phyloP scores from a whole-genome alignment of 2,888 invertebrate species.

The Boloria euphrosyne region DNA sequence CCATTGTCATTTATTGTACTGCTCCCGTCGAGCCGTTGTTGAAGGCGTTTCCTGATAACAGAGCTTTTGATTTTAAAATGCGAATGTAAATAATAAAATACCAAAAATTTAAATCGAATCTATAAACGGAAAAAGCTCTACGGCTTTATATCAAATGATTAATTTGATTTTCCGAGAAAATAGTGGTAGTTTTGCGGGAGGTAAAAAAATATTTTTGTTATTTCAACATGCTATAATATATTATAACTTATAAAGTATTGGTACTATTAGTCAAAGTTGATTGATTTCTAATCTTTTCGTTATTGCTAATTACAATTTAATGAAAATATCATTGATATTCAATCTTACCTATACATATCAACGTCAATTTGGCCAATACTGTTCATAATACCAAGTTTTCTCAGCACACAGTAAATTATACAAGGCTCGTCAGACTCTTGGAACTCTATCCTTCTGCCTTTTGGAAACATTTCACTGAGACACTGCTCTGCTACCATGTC shows the following conservation, averaged over 20 bases:
- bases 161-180: too few species aligned
- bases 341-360: constrained; percentile 62
- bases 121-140: too few species aligned
- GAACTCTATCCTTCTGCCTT: constrained; percentile 56
- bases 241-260: too few species aligned
- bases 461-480: constrained; percentile 69
- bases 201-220: too few species aligned
- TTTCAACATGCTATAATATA: too few species aligned
- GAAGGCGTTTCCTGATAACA: constrained; percentile 58
- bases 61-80: too few species aligned
- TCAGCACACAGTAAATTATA: constrained; percentile 73
- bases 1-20: constrained; percentile 55
- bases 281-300: too few species aligned
- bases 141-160: too few species aligned
- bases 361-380: constrained; percentile 63
- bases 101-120: too few species aligned
- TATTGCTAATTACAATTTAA: background rate
- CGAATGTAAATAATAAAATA: too few species aligned
- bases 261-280: too few species aligned
- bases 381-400: constrained; percentile 72
- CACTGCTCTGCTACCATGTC: constrained; percentile 67
- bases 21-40: constrained; percentile 54
- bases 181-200: too few species aligned
- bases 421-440: constrained; percentile 73
- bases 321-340: background rate